Percentiles rank a stretch among this genome's conserved stretches.
Conservation (phyloP, 1,140 invertebrate genomes). For the Oryctes rhinoceros region DNA sequence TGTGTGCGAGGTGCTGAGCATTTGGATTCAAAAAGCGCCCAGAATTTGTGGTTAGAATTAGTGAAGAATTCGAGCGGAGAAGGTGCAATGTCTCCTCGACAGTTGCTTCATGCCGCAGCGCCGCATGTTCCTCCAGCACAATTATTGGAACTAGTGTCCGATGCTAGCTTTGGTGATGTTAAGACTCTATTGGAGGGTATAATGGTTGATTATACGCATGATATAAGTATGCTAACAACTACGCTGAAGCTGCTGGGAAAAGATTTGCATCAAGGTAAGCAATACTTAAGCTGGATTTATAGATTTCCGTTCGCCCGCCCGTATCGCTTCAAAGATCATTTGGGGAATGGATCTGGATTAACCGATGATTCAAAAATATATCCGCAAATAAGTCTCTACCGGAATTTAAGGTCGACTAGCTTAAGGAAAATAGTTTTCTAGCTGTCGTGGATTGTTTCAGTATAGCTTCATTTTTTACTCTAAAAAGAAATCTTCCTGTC, state of each 20-base stretch:
- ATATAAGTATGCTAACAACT: slow-evolving; percentile 60
- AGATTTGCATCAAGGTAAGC: slow-evolving; percentile 60
- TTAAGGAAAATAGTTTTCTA: too few relatives aligned
- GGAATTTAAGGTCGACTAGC: too few relatives aligned
- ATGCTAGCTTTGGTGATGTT: slow-evolving; percentile 64
- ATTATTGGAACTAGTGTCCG: slow-evolving; percentile 63
- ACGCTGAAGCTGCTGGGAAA: slow-evolving; percentile 59
- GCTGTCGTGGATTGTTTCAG: too few relatives aligned
- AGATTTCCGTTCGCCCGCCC: too few relatives aligned
- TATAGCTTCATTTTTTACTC: too few relatives aligned
- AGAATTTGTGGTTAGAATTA: slow-evolving; percentile 62
- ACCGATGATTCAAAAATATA: too few relatives aligned
- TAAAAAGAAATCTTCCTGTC: too few relatives aligned
- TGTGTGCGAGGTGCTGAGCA: slow-evolving; percentile 60
- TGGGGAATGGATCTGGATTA: too few relatives aligned
- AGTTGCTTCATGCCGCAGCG: slow-evolving; percentile 64
- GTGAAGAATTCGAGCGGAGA: slow-evolving; percentile 59
- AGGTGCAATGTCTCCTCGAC: slow-evolving; percentile 57
- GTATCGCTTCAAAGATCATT: too few relatives aligned
- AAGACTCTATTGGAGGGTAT: slow-evolving; percentile 64
- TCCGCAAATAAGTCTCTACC: too few relatives aligned
- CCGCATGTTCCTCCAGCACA: slow-evolving; percentile 64
- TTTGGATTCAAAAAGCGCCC: slow-evolving; percentile 58
- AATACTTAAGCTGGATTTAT: too few relatives aligned
- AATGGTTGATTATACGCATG: slow-evolving; percentile 61